Conservation (phyloP, 2,113 vertebrate species). For the Reinhardtius hippoglossoides region DNA sequence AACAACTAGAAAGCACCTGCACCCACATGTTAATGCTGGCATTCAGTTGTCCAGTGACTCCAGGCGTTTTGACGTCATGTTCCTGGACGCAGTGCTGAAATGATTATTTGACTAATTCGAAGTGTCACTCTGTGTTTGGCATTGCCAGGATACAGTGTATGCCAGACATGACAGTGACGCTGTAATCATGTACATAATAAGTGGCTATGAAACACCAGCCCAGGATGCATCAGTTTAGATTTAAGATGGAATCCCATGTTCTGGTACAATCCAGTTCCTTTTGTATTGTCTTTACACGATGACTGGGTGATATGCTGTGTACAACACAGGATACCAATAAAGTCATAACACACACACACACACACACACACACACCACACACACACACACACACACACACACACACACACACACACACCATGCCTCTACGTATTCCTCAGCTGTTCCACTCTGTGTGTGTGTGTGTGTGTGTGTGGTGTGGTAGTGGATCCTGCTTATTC, state of each 20-base stretch:
- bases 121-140: slow-evolving; percentile 38
- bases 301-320: neutral
- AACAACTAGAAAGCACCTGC: no score
- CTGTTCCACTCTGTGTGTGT: slow-evolving; percentile 36
- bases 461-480: slow-evolving; percentile 8
- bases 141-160: neutral
- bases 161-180: slow-evolving; percentile 10
- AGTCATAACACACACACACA: neutral
- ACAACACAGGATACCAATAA: neutral
- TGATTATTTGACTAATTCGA: slow-evolving; percentile 22
- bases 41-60: slow-evolving; percentile 16
- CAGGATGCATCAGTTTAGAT: slow-evolving; percentile 3
- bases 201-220: slow-evolving; percentile 21
- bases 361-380: slow-evolving; percentile 20
- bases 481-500: slow-evolving; percentile 52
- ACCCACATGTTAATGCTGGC: neutral
- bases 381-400: neutral
- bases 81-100: slow-evolving; percentile 23
- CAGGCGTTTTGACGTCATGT: slow-evolving; percentile 29
- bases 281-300: neutral
- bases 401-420: slow-evolving; percentile 20
- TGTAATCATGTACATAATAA: slow-evolving; percentile 10
- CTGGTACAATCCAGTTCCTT: neutral
- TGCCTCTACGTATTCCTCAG: slow-evolving; percentile 23
- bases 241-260: neutral